A percentile compares a stretch with the other conserved stretches of the same genome.
Conservation (phyloP, 2,888 invertebrate species). For the Lepidochitona cinerea region DNA sequence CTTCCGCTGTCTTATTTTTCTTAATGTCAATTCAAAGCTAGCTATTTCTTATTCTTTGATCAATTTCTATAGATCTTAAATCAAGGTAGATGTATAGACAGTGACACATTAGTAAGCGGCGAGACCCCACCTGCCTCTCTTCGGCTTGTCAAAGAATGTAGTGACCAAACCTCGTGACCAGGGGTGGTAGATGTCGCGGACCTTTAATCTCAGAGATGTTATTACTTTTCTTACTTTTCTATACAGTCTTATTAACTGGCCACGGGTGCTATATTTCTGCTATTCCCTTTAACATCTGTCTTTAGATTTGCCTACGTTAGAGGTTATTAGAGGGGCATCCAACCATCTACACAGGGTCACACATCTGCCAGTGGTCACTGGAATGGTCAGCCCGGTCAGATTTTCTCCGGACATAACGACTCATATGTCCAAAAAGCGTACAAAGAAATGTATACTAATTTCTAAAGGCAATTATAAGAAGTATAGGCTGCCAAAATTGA, state of each 20-base stretch:
- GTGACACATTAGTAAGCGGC: not conserved
- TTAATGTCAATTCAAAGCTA: not conserved
- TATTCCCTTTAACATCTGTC: not conserved
- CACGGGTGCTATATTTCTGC: not conserved
- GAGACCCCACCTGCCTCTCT: not conserved
- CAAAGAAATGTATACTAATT: conserved; percentile 5
- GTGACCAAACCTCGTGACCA: not conserved
- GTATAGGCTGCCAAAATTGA: not conserved
- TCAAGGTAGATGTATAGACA: conserved; percentile 1
- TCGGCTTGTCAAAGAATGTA: not conserved
- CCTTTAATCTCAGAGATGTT: not conserved
- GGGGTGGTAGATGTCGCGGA: conserved; percentile 5
- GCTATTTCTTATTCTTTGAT: not conserved
- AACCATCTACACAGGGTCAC: not conserved
- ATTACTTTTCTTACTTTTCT: conserved; percentile 8
- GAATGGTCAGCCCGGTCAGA: not conserved
- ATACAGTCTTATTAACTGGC: not conserved
- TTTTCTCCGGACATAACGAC: not conserved
- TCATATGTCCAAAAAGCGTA: not conserved
- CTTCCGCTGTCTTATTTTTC: not conserved
- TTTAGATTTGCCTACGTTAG: conserved; percentile 4
- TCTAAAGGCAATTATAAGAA: not conserved
- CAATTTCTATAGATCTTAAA: not conserved
- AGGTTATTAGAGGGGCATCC: not conserved
- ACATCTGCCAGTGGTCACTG: not conserved